Evolutionary conservation across 2,888 invertebrate species (phyloP).

Genomic region (Drosophila tanythrix): DNA sequence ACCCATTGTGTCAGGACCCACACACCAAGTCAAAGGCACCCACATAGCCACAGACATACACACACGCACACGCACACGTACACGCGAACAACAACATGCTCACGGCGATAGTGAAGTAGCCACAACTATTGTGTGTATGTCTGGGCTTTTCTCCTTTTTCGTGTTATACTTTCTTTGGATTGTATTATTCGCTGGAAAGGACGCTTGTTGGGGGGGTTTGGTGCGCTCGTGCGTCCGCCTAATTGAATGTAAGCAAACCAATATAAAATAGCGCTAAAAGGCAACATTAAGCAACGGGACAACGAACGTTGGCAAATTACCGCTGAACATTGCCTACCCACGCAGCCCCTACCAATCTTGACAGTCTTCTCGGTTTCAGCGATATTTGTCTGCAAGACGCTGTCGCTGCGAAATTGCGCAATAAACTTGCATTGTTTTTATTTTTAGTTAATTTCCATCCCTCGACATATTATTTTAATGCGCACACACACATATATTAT

Average conservation of each 20-base stretch:
- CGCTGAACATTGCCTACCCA: constrained; percentile 38
- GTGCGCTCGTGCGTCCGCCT: constrained; percentile 62
- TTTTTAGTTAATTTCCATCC: constrained; percentile 67
- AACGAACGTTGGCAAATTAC: constrained; percentile 51
- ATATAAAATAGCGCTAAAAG: constrained; percentile 59
- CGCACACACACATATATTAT: constrained; percentile 15
- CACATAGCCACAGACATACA: background rate
- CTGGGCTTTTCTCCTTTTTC: constrained; percentile 24
- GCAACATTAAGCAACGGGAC: constrained; percentile 56
- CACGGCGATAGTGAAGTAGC: background rate
- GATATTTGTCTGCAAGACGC: constrained; percentile 44
- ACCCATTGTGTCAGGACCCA: constrained; percentile 43
- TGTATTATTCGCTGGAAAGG: constrained; percentile 21
- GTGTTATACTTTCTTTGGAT: constrained; percentile 51
- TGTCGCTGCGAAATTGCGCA: constrained; percentile 64
- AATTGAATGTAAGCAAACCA: constrained; percentile 76
- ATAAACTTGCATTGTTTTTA: constrained; percentile 75
- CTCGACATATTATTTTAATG: constrained; percentile 60
- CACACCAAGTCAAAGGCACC: constrained; percentile 11
- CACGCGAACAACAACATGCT: background rate
- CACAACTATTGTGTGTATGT: constrained; percentile 11
- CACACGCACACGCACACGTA: background rate
- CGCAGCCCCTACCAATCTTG: constrained; percentile 3
- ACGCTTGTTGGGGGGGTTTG: constrained; percentile 6
- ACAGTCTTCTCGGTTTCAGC: background rate